phyloP scores from a whole-genome alignment of 1,140 invertebrate species.

The Dinoponera quadriceps region DNA sequence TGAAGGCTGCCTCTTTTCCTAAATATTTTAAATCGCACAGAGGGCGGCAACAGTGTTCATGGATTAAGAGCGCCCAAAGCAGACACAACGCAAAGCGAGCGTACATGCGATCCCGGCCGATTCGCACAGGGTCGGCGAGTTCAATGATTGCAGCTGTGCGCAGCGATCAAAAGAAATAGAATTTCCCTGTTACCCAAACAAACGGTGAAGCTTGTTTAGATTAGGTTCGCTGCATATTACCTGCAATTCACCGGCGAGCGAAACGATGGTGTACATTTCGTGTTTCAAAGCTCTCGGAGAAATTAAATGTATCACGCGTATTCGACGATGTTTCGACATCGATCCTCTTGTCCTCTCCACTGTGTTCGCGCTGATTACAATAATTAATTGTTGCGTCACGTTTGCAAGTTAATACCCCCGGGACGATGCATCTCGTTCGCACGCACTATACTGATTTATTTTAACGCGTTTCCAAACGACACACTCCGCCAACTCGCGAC shows the following conservation, averaged over 20 bases:
- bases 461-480: slow-evolving; percentile 2
- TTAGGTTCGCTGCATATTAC: slow-evolving; percentile 35
- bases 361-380: no score
- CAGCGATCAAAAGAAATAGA: slow-evolving; percentile 50
- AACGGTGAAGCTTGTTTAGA: slow-evolving; percentile 18
- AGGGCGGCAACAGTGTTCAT: slow-evolving; percentile 9
- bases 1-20: background rate
- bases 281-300: background rate
- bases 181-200: background rate
- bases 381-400: background rate
- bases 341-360: background rate
- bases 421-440: no score
- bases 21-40: slow-evolving; percentile 19
- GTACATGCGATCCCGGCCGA: background rate
- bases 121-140: background rate
- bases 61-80: slow-evolving; percentile 52
- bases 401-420: background rate
- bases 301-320: slow-evolving; percentile 8
- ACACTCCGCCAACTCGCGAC: background rate
- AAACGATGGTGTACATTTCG: background rate
- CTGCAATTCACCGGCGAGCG: slow-evolving; percentile 17
- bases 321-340: background rate
- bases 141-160: slow-evolving; percentile 23
- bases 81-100: slow-evolving; percentile 30
- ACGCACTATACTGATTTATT: background rate